Conservation (phyloP, 92 coral and sea anemone species). For the Parazoanthus atlanticus region DNA sequence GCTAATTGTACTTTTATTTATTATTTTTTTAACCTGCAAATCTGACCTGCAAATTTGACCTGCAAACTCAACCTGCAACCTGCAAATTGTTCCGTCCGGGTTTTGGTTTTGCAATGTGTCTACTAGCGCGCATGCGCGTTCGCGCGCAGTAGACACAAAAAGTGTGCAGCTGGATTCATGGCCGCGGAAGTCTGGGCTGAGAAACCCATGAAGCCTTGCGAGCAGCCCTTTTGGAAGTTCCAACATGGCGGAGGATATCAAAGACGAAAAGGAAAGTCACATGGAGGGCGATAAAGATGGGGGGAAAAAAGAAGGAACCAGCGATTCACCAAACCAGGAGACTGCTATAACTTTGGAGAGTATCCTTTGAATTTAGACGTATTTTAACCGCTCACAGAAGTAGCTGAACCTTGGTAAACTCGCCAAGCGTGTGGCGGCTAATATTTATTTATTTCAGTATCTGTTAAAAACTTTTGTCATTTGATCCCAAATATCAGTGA, state of each 20-base stretch:
- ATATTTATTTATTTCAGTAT: too few species aligned
- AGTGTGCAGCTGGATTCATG: too few species aligned
- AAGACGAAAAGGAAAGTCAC: slow-evolving; percentile 27
- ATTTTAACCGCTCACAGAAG: background rate
- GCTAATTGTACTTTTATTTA: too few species aligned
- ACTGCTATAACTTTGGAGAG: slow-evolving; percentile 31
- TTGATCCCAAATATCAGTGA: too few species aligned
- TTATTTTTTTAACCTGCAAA: too few species aligned
- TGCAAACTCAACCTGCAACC: too few species aligned
- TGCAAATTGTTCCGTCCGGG: too few species aligned
- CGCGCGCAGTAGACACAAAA: too few species aligned
- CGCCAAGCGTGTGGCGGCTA: background rate
- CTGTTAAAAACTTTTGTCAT: too few species aligned
- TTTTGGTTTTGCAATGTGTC: too few species aligned
- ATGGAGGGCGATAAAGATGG: slow-evolving; percentile 28
- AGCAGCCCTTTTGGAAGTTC: background rate
- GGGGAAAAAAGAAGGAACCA: background rate
- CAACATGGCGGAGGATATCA: slow-evolving; percentile 43
- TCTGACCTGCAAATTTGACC: too few species aligned
- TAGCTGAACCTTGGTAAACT: background rate
- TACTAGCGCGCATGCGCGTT: too few species aligned
- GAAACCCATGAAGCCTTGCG: slow-evolving; percentile 1
- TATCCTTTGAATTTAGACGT: slow-evolving; percentile 7
- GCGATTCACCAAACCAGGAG: slow-evolving; percentile 27
- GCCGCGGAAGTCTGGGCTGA: slow-evolving; percentile 15